These are phyloP conservation scores for Dipodomys merriami DNA, from an alignment of 2,113 vertebrate genomes.

Conservation along the genomic window DNA sequence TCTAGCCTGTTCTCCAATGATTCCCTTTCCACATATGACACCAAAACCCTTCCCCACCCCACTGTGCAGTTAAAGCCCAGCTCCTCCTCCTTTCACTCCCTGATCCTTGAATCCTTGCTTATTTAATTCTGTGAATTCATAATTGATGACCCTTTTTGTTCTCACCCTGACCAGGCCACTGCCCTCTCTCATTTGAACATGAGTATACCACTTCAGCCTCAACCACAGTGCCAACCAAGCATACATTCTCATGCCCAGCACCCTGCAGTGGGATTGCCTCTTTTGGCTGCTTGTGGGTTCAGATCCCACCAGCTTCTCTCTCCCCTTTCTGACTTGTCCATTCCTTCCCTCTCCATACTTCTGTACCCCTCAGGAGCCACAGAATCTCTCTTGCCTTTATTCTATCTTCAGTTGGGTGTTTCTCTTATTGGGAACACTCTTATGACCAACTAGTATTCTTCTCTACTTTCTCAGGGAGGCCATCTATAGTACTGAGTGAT, in stretches of 20 bases:
- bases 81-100: neutral
- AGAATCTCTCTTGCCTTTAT: neutral
- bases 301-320: neutral
- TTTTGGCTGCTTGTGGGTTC: neutral
- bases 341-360: neutral
- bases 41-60: neutral
- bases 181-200: neutral
- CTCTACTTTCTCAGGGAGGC: neutral
- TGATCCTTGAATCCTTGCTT: neutral
- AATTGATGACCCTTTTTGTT: neutral
- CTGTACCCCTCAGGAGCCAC: neutral
- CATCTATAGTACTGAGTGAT: neutral
- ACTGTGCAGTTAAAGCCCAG: neutral
- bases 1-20: neutral
- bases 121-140: neutral
- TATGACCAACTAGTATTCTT: neutral
- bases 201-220: neutral
- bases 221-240: neutral
- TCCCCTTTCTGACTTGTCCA: neutral
- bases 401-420: neutral
- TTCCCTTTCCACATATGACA: neutral
- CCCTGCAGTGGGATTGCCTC: neutral
- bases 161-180: neutral
- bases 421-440: neutral
- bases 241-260: neutral